These are phyloP conservation scores for Aphelenchoides avenae DNA, from an alignment of 1,140 invertebrate genomes.

Conservation along the genomic window DNA sequence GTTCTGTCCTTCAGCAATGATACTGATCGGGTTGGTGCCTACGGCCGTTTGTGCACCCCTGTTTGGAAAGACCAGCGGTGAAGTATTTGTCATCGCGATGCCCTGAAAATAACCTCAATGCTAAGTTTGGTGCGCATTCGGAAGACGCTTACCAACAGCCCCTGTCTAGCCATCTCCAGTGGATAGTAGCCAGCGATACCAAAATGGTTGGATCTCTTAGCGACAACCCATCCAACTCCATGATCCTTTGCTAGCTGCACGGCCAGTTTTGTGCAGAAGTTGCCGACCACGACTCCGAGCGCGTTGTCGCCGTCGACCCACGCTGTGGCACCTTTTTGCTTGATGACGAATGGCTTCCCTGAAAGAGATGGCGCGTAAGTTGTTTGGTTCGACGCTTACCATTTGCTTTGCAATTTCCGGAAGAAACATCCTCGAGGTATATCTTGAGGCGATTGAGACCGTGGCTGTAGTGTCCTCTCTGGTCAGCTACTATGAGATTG, in stretches of 20 bases:
- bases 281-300: conserved; percentile 74
- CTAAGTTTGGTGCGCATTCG: conserved; percentile 1
- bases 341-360: conserved; percentile 24
- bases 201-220: conserved; percentile 81
- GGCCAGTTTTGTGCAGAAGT: conserved; percentile 82
- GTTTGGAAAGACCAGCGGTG: conserved; percentile 79
- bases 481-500: conserved; percentile 37
- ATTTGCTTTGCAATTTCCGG: conserved; percentile 29
- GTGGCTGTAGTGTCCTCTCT: conserved; percentile 38
- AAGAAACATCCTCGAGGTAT: conserved; percentile 42
- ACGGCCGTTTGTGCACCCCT: conserved; percentile 70
- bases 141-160: conserved; percentile 67
- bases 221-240: conserved; percentile 81
- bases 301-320: conserved; percentile 57
- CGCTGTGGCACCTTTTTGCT: conserved; percentile 54
- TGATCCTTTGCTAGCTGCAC: conserved; percentile 66
- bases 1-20: conserved; percentile 71
- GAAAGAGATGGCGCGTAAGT: conserved; percentile 5
- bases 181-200: conserved; percentile 79
- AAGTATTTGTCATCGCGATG: conserved; percentile 86
- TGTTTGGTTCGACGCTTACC: conserved; percentile 26
- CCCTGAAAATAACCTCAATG: conserved; percentile 65
- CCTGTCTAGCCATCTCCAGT: conserved; percentile 64
- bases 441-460: conserved; percentile 46
- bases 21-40: conserved; percentile 81